Percentiles rank a stretch among this genome's conserved stretches.
Evolutionary conservation across 2,797 vertebrate species (phyloP).

Genomic region (Pteropus rufus): DNA sequence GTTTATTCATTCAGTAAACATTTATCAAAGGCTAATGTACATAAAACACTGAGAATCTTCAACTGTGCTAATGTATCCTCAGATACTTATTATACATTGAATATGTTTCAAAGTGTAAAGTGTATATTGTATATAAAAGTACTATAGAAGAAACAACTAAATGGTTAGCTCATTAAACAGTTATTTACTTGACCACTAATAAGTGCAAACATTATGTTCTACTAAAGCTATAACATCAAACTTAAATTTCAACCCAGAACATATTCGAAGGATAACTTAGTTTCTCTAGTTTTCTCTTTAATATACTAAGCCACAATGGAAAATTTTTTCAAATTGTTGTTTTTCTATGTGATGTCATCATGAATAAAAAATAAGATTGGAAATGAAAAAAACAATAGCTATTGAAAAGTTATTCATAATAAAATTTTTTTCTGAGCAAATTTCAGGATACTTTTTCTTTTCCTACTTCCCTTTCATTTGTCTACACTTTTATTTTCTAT

Average conservation of each 20-base stretch:
- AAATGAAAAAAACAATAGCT: neutral
- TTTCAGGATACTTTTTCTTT: neutral
- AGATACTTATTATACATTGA: neutral
- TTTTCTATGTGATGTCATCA: neutral
- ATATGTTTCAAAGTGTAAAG: neutral
- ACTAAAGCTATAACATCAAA: neutral
- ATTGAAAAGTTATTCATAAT: neutral
- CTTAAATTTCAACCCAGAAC: neutral
- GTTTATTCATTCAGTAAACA: neutral
- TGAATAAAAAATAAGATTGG: neutral
- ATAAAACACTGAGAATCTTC: neutral
- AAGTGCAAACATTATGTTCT: neutral
- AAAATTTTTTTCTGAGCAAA: neutral
- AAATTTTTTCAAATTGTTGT: neutral
- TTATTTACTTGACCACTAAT: neutral
- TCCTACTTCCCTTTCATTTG: neutral
- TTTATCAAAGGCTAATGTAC: neutral
- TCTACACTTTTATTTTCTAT: neutral
- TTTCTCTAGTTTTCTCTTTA: slow-evolving; percentile 12
- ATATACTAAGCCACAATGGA: neutral
- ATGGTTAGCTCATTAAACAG: neutral
- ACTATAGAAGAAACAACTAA: neutral
- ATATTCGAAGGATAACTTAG: neutral
- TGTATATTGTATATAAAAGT: neutral
- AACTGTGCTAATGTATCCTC: neutral